phyloP scores from a whole-genome alignment of 2,113 vertebrate species.

The Cacatua alba region DNA sequence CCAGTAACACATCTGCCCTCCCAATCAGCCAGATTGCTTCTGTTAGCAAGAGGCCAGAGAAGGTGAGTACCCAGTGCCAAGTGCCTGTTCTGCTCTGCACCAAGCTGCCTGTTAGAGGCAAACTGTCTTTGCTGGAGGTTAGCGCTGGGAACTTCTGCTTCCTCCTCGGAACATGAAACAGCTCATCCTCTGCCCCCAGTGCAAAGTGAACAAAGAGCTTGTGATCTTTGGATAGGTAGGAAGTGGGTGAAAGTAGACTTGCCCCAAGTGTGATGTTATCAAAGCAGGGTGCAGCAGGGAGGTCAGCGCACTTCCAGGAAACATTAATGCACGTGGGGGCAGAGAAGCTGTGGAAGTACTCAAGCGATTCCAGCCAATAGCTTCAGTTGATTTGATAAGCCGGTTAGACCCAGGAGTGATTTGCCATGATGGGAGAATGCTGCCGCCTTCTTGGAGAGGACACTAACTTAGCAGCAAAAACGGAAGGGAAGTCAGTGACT shows the following conservation, averaged over 20 bases:
- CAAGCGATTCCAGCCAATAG: not conserved
- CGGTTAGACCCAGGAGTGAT: not conserved
- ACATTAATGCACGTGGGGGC: rapidly evolving
- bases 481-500: not conserved
- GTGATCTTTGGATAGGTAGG: not conserved
- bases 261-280: not conserved
- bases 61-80: constrained; percentile 74
- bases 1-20: constrained; percentile 95
- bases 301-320: not conserved
- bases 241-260: not conserved
- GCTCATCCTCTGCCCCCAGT: not conserved
- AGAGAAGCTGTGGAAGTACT: not conserved
- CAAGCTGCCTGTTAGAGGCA: not conserved
- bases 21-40: constrained; percentile 91
- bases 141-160: not conserved
- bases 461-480: not conserved
- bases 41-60: constrained; percentile 93
- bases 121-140: not conserved
- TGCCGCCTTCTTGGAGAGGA: not conserved
- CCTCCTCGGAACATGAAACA: not conserved
- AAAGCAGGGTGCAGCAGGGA: not conserved
- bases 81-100: not conserved
- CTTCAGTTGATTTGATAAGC: not conserved
- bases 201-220: not conserved
- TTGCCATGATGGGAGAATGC: not conserved